Conservation (phyloP, 2,113 vertebrate species). For the Ammodytes dubius region DNA sequence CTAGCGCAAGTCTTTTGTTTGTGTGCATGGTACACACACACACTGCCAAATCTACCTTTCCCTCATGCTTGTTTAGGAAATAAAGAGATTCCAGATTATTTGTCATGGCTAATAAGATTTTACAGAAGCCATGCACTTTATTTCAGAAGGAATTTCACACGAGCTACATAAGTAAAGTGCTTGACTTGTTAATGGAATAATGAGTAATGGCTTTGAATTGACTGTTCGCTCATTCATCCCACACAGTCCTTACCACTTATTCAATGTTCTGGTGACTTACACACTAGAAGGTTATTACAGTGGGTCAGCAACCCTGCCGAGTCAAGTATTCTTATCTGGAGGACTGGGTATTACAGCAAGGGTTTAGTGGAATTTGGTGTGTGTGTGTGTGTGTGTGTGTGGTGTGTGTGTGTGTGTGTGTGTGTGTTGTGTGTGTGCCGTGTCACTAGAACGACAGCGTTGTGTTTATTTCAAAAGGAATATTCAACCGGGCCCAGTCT, state of each 20-base stretch:
- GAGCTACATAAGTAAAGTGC: not conserved
- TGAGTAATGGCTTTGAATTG: slow-evolving; percentile 21
- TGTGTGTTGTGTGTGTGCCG: not conserved
- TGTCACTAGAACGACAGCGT: no score
- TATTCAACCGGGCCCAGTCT: slow-evolving; percentile 15
- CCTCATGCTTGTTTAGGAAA: not conserved
- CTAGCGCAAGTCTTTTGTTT: not conserved
- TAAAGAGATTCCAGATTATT: not conserved
- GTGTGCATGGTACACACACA: not conserved
- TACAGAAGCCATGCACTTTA: not conserved
- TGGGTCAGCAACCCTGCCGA: slow-evolving; percentile 43
- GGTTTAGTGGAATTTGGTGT: slow-evolving; percentile 32
- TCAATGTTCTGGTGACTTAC: slow-evolving; percentile 33
- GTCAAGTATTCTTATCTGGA: slow-evolving; percentile 45
- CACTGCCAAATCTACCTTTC: not conserved
- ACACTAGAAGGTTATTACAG: slow-evolving; percentile 36
- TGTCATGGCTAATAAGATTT: not conserved
- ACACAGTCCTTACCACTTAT: slow-evolving; percentile 11
- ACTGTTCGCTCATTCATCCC: slow-evolving; percentile 28
- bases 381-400: not conserved
- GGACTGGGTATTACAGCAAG: slow-evolving; percentile 48
- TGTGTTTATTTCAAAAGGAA: no score
- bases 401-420: no score
- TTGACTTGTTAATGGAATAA: not conserved
- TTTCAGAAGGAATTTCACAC: not conserved